These are phyloP conservation scores for Micoletzkya japonica DNA, from an alignment of 2,888 invertebrate genomes.

Conservation along the genomic window DNA sequence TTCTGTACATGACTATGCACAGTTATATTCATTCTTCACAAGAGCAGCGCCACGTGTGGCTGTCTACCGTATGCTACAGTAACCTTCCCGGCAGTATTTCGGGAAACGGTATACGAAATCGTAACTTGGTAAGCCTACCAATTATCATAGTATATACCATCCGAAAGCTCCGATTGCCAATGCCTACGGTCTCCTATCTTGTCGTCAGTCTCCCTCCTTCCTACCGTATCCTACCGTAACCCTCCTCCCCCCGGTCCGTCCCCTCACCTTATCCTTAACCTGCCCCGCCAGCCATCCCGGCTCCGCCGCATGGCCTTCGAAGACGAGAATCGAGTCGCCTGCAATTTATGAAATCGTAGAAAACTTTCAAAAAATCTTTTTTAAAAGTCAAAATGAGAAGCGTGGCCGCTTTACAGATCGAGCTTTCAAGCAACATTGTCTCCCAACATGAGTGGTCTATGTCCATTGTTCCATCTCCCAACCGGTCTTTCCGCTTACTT, in stretches of 20 bases:
- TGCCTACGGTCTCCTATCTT: neutral
- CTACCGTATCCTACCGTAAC: neutral
- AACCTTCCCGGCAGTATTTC: no score
- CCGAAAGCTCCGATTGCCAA: neutral
- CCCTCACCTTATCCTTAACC: slow-evolving; percentile 77
- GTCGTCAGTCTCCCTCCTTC: neutral
- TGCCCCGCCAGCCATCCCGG: slow-evolving; percentile 97
- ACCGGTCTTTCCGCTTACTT: neutral
- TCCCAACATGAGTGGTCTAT: neutral
- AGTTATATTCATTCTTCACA: no score
- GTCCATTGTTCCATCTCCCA: neutral
- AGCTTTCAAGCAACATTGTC: no score
- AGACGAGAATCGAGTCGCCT: slow-evolving; percentile 84
- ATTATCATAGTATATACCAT: neutral
- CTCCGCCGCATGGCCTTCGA: slow-evolving; percentile 80
- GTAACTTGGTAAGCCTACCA: neutral
- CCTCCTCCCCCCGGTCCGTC: neutral
- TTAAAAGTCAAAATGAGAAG: no score
- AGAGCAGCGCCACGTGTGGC: no score
- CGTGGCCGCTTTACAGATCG: no score
- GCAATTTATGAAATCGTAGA: neutral
- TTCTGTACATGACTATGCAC: neutral
- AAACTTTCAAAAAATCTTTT: neutral
- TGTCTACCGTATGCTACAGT: no score
- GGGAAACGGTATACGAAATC: no score